Base-by-base conservation (phyloP, 1,140 invertebrate species). In the Leptinotarsa lineolata region DNA sequence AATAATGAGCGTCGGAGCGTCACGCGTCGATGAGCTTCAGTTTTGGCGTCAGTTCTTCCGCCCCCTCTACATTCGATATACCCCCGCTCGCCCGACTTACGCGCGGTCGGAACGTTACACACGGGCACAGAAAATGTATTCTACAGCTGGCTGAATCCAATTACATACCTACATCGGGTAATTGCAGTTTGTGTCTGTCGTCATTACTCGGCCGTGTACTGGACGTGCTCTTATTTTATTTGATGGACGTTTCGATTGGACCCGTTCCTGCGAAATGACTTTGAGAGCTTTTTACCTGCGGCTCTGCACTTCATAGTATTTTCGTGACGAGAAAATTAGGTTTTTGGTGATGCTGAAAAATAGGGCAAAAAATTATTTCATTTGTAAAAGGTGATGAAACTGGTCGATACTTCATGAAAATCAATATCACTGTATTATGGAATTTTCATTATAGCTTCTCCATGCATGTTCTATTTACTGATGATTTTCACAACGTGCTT, bases 1-100 rank as follows among this genome's bases (percentile, higher is more conserved):
- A 84, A 84, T 86, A 87, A 87, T 84, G 86, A 86, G 83, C 77
- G 72, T 72, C 67, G 69, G 72, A 74, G 72, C 60, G 59, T 39
- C 75, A 80, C 78, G 79, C 80, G 76, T 80, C 76, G 78, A 79
- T 80, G 72, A 75, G 77, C 74, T 81, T 79, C 74, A 77, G 76
- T 75, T 79, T 78, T 76, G 77, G 76, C 73, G 75, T 78, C 74
- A 70, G 75, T 72, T 76, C 66, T 60, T 74, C 64, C 66, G n/a
- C 64, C 64, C 66, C 72, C 75, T 63, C 74, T 72, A 76, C 74
- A 71, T 68, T 68, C 58, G 48, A 54, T 18, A 11, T n/a, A 66
- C 69, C 45, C 45, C 20, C 61, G 63, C 68, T 63, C 60, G 15
- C 72, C 45, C 21, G 20, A 63, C 61, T 15, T 20, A 22, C 66